A percentile compares a stretch with the other conserved stretches of the same genome.
Conservation (phyloP, 2,797 vertebrate genomes). For the Acrocephalus scirpaceus region DNA sequence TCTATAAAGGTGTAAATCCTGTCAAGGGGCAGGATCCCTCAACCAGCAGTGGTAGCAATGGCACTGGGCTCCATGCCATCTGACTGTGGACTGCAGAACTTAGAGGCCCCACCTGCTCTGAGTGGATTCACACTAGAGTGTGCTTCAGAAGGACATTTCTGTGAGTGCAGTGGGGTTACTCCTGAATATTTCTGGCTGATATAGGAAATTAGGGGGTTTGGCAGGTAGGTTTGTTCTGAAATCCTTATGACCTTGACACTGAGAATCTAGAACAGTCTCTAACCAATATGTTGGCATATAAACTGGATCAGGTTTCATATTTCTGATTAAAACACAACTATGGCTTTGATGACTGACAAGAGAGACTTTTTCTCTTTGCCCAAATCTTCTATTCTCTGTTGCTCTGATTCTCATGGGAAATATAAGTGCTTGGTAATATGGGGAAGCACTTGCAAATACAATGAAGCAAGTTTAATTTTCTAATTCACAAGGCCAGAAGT, state of each 20-base stretch:
- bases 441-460: neutral
- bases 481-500: neutral
- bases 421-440: neutral
- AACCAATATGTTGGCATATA: neutral
- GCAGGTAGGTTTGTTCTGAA: neutral
- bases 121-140: neutral
- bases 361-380: neutral
- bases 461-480: neutral
- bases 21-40: neutral
- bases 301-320: neutral
- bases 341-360: neutral
- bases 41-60: neutral
- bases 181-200: neutral
- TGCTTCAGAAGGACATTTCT: neutral
- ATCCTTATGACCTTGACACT: neutral
- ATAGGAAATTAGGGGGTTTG: neutral
- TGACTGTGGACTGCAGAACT: neutral
- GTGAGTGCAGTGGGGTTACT: neutral
- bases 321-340: neutral
- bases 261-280: neutral
- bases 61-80: neutral
- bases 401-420: neutral
- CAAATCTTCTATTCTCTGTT: neutral
- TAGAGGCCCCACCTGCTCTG: neutral
- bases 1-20: neutral